Conservation (phyloP, 2,113 vertebrate genomes). For the Ia io region DNA sequence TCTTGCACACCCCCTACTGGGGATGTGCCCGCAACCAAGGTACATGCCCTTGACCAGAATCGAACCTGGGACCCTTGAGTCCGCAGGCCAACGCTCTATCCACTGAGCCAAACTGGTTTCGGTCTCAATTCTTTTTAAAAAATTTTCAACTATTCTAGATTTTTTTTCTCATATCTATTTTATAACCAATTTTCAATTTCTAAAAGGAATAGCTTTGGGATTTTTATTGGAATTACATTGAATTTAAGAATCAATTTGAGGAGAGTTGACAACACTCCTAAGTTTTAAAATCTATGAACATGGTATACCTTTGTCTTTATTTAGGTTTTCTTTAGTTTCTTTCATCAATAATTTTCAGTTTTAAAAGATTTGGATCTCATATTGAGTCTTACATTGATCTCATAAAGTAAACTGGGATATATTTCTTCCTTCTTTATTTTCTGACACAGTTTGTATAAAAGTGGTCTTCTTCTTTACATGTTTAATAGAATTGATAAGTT, state of each 20-base stretch:
- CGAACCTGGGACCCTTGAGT: too few relatives aligned
- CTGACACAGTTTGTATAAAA: neutral
- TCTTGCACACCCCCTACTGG: too few relatives aligned
- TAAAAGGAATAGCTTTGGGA: neutral
- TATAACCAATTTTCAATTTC: neutral
- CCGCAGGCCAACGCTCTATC: too few relatives aligned
- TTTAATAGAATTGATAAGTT: neutral
- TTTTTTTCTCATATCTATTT: neutral
- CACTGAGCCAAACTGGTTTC: too few relatives aligned
- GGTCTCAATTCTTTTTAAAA: too few relatives aligned
- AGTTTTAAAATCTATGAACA: neutral
- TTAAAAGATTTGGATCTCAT: neutral
- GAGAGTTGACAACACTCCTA: neutral
- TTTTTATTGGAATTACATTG: neutral
- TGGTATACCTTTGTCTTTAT: neutral
- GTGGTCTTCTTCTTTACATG: neutral
- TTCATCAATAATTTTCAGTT: conserved; percentile 14
- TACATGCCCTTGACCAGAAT: too few relatives aligned
- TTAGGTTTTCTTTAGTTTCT: neutral
- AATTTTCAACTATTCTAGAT: neutral
- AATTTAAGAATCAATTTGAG: neutral
- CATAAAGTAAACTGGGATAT: neutral
- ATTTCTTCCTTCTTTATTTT: neutral
- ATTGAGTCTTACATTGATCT: neutral
- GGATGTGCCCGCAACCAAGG: too few relatives aligned